phyloP scores from a whole-genome alignment of 2,797 vertebrate species.

The Neoniphon sammara region DNA sequence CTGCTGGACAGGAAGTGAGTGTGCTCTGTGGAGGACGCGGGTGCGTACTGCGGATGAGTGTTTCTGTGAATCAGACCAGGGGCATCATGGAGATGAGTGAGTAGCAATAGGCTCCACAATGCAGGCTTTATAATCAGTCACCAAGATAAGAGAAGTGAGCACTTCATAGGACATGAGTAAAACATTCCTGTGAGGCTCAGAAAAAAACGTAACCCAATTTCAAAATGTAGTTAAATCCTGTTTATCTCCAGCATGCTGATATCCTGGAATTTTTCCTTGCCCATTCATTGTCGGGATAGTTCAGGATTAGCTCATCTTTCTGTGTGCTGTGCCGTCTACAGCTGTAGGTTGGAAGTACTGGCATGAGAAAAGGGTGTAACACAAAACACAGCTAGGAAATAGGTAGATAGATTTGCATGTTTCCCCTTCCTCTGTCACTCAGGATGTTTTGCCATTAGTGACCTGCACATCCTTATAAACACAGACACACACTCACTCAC shows the following conservation, averaged over 20 bases:
- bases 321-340: not conserved
- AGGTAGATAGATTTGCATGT: slow-evolving; percentile 53
- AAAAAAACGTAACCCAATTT: slow-evolving; percentile 25
- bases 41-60: slow-evolving; percentile 64
- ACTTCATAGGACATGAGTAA: slow-evolving; percentile 55
- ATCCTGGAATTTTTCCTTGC: slow-evolving; percentile 23
- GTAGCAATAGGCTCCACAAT: slow-evolving; percentile 12
- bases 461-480: slow-evolving; percentile 45
- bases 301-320: slow-evolving; percentile 44
- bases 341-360: not conserved
- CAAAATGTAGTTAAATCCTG: not conserved
- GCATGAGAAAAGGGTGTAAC: slow-evolving; percentile 35
- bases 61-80: slow-evolving; percentile 71
- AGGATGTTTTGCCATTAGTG: slow-evolving; percentile 55
- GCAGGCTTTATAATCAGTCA: slow-evolving; percentile 47
- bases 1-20: slow-evolving; percentile 74
- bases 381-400: slow-evolving; percentile 57
- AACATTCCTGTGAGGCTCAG: slow-evolving; percentile 38
- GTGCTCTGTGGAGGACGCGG: slow-evolving; percentile 53
- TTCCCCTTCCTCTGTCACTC: slow-evolving; percentile 54
- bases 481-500: slow-evolving; percentile 30
- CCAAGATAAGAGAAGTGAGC: slow-evolving; percentile 22
- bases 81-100: slow-evolving; percentile 35
- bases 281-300: slow-evolving; percentile 46
- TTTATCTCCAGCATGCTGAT: slow-evolving; percentile 32